Percentiles rank a stretch among this genome's conserved stretches.
phyloP scores from a whole-genome alignment of 2,888 invertebrate species.

The Metopia argyrocephala region DNA sequence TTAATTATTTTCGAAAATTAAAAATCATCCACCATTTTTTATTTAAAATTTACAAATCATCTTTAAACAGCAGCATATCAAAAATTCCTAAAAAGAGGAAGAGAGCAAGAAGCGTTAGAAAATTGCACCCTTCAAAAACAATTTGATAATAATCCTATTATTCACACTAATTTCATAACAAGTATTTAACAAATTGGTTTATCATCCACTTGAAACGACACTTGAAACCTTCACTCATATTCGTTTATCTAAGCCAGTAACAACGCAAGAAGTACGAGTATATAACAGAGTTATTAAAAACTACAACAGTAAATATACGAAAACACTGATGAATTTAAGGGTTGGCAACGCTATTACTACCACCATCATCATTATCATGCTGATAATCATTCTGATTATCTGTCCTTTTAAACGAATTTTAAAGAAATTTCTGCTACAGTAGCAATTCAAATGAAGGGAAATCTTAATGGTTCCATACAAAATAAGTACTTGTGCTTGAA shows the following conservation, averaged over 20 bases:
- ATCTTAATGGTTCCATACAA: neutral
- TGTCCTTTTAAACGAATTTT: neutral
- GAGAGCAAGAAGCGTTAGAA: neutral
- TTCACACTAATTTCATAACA: constrained; percentile 68
- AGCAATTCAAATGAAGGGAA: constrained; percentile 11
- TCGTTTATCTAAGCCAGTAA: constrained; percentile 11
- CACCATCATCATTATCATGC: constrained; percentile 3
- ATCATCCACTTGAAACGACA: constrained; percentile 62
- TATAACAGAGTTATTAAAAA: neutral
- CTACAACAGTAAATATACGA: neutral
- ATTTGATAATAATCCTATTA: constrained; percentile 69
- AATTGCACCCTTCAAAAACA: constrained; percentile 56
- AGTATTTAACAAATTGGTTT: constrained; percentile 63
- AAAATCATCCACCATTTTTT: too few species aligned
- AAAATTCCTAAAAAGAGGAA: neutral
- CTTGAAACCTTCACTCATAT: constrained; percentile 36
- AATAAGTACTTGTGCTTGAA: constrained; percentile 30
- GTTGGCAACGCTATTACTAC: constrained; percentile 13
- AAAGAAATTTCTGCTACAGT: constrained; percentile 16
- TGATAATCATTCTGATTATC: neutral
- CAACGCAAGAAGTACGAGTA: neutral
- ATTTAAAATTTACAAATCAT: neutral
- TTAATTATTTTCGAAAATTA: too few species aligned
- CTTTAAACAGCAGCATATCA: neutral
- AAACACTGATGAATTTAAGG: constrained; percentile 19